These are phyloP conservation scores for Mobula birostris DNA, from an alignment of 2,113 vertebrate species.

Conservation along the genomic window DNA sequence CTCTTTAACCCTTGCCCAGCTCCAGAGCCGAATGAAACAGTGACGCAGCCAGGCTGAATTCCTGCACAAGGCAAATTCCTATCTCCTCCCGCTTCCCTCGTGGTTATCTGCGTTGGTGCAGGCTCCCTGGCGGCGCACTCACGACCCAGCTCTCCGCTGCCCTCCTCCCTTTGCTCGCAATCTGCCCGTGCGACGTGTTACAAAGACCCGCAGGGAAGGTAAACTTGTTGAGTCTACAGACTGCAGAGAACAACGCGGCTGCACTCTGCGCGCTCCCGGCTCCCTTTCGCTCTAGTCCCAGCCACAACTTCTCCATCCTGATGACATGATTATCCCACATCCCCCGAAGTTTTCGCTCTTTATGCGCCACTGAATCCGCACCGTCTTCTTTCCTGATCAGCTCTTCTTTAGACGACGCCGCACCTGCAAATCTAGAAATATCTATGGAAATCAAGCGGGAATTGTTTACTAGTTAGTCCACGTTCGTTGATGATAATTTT, in stretches of 20 bases:
- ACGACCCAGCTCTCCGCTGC: neutral
- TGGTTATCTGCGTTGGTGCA: neutral
- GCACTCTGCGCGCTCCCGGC: too few relatives aligned
- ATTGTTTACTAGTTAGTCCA: neutral
- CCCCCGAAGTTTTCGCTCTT: neutral
- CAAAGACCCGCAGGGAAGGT: neutral
- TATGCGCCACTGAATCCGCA: too few relatives aligned
- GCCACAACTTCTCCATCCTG: neutral
- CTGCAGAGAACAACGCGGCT: neutral
- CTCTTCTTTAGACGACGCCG: neutral
- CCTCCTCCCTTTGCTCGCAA: neutral
- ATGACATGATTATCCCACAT: neutral
- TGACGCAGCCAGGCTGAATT: neutral
- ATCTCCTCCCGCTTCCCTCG: neutral
- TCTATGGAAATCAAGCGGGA: neutral
- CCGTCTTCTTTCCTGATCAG: neutral
- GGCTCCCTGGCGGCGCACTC: neutral
- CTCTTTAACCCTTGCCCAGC: neutral
- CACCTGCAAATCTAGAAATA: neutral
- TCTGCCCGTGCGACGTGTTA: neutral
- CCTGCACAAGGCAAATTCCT: too few relatives aligned
- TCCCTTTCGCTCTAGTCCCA: neutral
- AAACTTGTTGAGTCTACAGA: neutral
- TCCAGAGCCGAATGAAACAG: neutral
- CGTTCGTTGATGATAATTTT: neutral